Evolutionary conservation across 2,113 vertebrate genomes (phyloP).

Genomic region (Lagenorhynchus albirostris): DNA sequence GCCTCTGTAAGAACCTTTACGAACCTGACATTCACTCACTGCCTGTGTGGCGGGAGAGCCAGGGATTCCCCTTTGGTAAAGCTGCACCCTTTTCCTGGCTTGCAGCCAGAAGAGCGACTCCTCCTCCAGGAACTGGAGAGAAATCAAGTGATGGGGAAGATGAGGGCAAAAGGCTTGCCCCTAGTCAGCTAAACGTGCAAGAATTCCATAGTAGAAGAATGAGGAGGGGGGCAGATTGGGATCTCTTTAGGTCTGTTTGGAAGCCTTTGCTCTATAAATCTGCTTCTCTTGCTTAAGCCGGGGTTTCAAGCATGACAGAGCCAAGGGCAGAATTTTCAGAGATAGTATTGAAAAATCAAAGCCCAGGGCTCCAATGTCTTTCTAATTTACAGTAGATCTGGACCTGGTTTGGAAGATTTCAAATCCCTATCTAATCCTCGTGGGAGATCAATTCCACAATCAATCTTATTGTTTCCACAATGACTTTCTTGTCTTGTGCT

Average conservation of each 20-base stretch:
- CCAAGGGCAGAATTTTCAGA: slow-evolving; percentile 32
- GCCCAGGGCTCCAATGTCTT: slow-evolving; percentile 18
- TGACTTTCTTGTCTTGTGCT: slow-evolving; percentile 60
- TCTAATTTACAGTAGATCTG: slow-evolving; percentile 64
- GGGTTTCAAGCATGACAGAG: slow-evolving; percentile 4
- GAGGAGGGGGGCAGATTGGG: slow-evolving; percentile 34
- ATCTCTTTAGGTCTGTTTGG: background rate
- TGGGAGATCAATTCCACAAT: slow-evolving; percentile 76
- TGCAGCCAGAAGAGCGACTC: slow-evolving; percentile 50
- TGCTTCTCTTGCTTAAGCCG: background rate
- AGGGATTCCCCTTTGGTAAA: slow-evolving; percentile 66
- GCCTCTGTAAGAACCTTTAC: background rate
- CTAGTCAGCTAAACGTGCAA: background rate
- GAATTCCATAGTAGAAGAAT: slow-evolving; percentile 43
- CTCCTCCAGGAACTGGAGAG: slow-evolving; percentile 56
- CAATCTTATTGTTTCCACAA: slow-evolving; percentile 64
- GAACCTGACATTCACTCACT: background rate
- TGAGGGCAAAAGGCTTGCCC: slow-evolving; percentile 38
- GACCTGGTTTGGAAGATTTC: slow-evolving; percentile 64
- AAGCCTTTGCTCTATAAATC: background rate
- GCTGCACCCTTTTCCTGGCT: slow-evolving; percentile 59
- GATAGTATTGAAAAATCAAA: slow-evolving; percentile 51
- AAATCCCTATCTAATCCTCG: slow-evolving; percentile 78
- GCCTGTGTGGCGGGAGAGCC: slow-evolving; percentile 2
- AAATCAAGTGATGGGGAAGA: slow-evolving; percentile 51